phyloP scores from a whole-genome alignment of 2,797 vertebrate genomes.

The Rhinoraja longicauda region DNA sequence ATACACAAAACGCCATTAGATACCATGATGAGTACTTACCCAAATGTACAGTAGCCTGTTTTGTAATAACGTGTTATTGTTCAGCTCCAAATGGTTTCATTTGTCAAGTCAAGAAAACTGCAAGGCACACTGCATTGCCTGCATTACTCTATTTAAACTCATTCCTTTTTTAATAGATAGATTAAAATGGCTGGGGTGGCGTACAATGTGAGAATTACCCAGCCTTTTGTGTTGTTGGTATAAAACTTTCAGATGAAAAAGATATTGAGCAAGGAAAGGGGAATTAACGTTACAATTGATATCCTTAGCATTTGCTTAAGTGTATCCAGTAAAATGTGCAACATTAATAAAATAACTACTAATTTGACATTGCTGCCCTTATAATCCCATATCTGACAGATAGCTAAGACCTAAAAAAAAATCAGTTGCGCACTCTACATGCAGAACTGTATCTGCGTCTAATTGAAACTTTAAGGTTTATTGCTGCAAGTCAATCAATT shows the following conservation, averaged over 20 bases:
- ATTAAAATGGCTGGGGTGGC: neutral
- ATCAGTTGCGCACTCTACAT: neutral
- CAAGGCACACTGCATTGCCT: too few relatives aligned
- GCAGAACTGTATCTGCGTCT: conserved; percentile 47
- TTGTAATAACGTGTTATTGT: too few relatives aligned
- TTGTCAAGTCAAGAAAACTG: too few relatives aligned
- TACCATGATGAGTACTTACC: too few relatives aligned
- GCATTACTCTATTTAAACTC: neutral
- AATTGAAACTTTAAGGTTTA: conserved; percentile 65
- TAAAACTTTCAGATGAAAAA: neutral
- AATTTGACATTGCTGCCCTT: neutral
- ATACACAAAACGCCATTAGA: too few relatives aligned
- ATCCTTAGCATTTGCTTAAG: neutral
- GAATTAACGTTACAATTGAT: neutral
- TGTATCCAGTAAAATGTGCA: neutral
- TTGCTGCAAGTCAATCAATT: conserved; percentile 62
- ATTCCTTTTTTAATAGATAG: neutral
- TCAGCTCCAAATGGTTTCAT: too few relatives aligned
- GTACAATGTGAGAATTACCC: neutral
- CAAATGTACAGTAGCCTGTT: too few relatives aligned
- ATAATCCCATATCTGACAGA: neutral
- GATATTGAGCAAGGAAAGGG: neutral
- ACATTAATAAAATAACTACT: conserved; percentile 4
- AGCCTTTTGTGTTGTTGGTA: neutral
- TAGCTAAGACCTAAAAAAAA: neutral